Conservation (phyloP, 1,140 invertebrate genomes). For the Ceratina australensis region DNA sequence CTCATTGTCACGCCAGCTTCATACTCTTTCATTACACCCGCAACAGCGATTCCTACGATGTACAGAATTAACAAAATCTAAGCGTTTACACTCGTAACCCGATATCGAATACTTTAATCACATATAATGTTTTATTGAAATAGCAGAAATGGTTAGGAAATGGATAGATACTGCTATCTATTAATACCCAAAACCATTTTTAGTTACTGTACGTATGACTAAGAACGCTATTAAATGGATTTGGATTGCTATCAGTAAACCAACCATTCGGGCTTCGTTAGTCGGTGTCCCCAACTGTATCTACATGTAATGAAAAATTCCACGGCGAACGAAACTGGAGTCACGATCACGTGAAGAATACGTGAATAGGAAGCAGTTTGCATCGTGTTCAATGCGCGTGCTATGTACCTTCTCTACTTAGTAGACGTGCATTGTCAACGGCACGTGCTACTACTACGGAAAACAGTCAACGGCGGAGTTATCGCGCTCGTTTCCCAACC, state of each 20-base stretch:
- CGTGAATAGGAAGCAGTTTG: conserved; percentile 3
- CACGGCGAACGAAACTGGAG: not conserved
- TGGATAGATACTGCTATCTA: no score
- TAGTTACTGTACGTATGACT: no score
- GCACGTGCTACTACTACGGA: conserved; percentile 21
- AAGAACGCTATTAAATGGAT: no score
- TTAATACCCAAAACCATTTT: no score
- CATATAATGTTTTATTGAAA: no score
- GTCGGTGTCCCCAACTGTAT: no score
- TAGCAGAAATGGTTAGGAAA: no score
- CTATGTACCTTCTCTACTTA: not conserved
- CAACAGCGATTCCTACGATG: not conserved
- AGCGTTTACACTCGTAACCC: no score
- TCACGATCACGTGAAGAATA: conserved; percentile 20
- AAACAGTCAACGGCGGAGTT: not conserved
- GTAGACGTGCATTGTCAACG: conserved; percentile 11
- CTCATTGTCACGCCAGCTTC: not conserved
- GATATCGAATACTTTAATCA: no score
- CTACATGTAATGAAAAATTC: not conserved
- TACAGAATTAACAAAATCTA: no score
- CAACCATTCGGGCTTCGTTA: no score
- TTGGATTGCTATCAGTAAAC: not conserved
- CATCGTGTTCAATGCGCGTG: not conserved
- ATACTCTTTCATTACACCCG: not conserved
- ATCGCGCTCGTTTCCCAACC: conserved; percentile 11